Conservation (phyloP, 2,888 invertebrate species). For the Eristalinus aeneus region DNA sequence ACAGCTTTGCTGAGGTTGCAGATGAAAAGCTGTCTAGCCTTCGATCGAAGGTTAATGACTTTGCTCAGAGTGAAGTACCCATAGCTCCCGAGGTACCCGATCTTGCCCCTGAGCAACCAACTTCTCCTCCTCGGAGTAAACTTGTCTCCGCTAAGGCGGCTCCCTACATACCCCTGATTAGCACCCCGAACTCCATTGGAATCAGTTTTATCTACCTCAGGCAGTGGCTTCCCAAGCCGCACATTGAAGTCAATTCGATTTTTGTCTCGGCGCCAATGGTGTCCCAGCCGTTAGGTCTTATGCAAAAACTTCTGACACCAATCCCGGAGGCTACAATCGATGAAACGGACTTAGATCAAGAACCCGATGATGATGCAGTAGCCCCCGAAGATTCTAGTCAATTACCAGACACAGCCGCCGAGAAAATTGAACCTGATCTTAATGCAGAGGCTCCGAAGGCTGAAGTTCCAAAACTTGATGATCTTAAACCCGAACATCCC, state of each 20-base stretch:
- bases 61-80: background rate
- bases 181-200: conserved; percentile 51
- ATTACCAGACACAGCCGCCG: background rate
- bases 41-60: conserved; percentile 35
- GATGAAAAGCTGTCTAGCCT: conserved; percentile 55
- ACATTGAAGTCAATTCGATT: background rate
- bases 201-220: conserved; percentile 44
- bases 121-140: background rate
- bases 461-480: background rate
- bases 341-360: background rate
- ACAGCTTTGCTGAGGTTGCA: conserved; percentile 60
- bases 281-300: background rate
- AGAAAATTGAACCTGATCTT: background rate
- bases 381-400: background rate
- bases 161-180: background rate
- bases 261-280: background rate
- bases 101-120: background rate
- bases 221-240: background rate
- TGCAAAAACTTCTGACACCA: background rate
- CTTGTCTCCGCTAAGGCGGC: background rate
- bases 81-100: background rate
- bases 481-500: background rate
- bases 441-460: background rate
- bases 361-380: background rate
- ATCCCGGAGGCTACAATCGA: background rate